Evolutionary conservation across 2,113 vertebrate species (phyloP).

Genomic region (Pithys albifrons): DNA sequence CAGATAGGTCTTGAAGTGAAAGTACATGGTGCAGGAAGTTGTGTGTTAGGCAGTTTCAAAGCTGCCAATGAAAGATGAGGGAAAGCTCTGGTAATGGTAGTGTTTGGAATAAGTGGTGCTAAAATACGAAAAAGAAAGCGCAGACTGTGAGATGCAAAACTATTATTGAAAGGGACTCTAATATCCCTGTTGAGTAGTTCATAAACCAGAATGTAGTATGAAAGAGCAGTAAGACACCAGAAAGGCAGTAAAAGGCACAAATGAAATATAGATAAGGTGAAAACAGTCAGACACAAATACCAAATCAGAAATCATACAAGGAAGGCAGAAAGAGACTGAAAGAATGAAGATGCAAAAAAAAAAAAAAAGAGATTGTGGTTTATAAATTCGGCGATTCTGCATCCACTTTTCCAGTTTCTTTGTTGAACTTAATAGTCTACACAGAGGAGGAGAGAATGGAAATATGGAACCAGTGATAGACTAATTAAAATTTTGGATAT

Average conservation of each 20-base stretch:
- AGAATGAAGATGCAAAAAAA: neutral
- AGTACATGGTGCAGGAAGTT: neutral
- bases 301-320: neutral
- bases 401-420: neutral
- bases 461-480: neutral
- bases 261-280: neutral
- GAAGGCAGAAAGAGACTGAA: neutral
- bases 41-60: neutral
- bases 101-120: neutral
- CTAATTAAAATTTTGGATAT: neutral
- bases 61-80: neutral
- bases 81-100: neutral
- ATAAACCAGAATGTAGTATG: neutral
- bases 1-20: neutral
- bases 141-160: neutral
- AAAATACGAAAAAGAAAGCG: neutral
- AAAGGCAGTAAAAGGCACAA: neutral
- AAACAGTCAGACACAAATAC: neutral
- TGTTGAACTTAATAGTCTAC: neutral
- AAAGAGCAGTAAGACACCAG: neutral
- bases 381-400: neutral
- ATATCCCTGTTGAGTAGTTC: neutral
- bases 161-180: neutral
- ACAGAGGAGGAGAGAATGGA: neutral
- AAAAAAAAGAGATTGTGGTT: neutral